Evolutionary conservation across 2,888 invertebrate genomes (phyloP).

Genomic region (Lissocephala sabroskyi): DNA sequence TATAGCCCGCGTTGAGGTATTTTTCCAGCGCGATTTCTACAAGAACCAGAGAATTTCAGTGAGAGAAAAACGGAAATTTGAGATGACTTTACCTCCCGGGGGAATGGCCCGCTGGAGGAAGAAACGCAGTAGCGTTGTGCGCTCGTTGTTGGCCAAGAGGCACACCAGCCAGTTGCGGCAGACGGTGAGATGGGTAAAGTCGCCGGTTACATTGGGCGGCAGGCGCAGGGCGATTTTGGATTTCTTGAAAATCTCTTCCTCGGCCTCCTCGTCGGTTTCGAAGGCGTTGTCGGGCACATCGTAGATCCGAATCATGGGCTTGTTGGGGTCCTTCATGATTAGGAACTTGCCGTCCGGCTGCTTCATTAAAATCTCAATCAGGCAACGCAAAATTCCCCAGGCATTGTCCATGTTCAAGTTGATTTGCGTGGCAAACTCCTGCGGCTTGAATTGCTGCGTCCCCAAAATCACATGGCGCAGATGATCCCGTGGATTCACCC

Average conservation of each 20-base stretch:
- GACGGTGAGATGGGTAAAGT: constrained; percentile 85
- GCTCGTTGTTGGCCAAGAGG: constrained; percentile 83
- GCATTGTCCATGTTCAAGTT: constrained; percentile 99
- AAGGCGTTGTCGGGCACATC: constrained; percentile 99
- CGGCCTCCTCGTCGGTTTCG: constrained; percentile 84
- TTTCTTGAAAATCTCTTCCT: no score
- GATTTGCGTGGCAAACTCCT: constrained; percentile 98
- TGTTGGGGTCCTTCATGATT: constrained; percentile 99
- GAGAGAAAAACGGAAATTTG: background rate
- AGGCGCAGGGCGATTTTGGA: no score
- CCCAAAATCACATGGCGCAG: constrained; percentile 97
- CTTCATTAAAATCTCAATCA: constrained; percentile 97
- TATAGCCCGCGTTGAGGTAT: constrained; percentile 66
- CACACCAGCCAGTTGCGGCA: constrained; percentile 88
- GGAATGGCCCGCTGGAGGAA: constrained; percentile 85
- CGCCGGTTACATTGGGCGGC: no score
- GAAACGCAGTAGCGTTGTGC: constrained; percentile 80
- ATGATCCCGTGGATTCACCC: constrained; percentile 92
- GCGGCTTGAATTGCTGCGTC: constrained; percentile 98
- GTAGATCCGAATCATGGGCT: constrained; percentile 97
- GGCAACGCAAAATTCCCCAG: constrained; percentile 98
- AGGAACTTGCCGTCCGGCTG: constrained; percentile 97
- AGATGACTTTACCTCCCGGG: constrained; percentile 83
- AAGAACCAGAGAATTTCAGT: background rate
- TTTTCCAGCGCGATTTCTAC: constrained; percentile 69